Percentiles rank a stretch among this genome's conserved stretches.
Evolutionary conservation across 2,113 vertebrate species (phyloP).

Genomic region (Sander vitreus): DNA sequence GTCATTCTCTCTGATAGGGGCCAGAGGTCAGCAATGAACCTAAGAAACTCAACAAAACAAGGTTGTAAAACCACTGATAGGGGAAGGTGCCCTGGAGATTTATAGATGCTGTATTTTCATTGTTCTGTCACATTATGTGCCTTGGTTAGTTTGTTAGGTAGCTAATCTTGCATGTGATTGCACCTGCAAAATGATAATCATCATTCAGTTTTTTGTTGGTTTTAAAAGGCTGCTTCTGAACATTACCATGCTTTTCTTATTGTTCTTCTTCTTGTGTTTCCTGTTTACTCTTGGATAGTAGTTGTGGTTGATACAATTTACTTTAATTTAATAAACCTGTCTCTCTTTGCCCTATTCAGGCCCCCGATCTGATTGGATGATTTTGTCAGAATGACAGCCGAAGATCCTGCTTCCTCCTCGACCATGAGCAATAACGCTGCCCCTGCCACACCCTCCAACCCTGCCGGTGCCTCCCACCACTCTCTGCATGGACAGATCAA

Average conservation of each 20-base stretch:
- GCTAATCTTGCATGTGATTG: conserved; percentile 22
- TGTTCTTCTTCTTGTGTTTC: not conserved
- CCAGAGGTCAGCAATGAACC: conserved; percentile 67
- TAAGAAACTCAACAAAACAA: conserved; percentile 77
- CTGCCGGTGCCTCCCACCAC: conserved; percentile 74
- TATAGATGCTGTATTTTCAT: conserved; percentile 66
- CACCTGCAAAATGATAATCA: conserved; percentile 7
- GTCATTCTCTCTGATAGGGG: conserved; percentile 69
- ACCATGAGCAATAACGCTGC: conserved; percentile 90
- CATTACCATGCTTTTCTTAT: not conserved
- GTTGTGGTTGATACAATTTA: not conserved
- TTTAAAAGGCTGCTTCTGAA: conserved; percentile 10
- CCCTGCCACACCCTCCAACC: conserved; percentile 73
- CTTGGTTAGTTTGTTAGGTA: conserved; percentile 28
- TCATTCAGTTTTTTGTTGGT: conserved; percentile 3
- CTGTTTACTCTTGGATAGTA: not conserved
- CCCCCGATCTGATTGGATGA: conserved; percentile 88
- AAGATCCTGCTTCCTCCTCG: conserved; percentile 91
- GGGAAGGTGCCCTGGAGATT: conserved; percentile 47
- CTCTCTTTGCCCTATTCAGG: conserved; percentile 71
- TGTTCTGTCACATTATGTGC: conserved; percentile 26
- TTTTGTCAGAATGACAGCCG: conserved; percentile 97
- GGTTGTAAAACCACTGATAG: conserved; percentile 79
- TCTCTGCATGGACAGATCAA: conserved; percentile 78
- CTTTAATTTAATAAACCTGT: conserved; percentile 5